Base-by-base conservation (phyloP, 1,140 invertebrate species). In the Dinoponera quadriceps region DNA sequence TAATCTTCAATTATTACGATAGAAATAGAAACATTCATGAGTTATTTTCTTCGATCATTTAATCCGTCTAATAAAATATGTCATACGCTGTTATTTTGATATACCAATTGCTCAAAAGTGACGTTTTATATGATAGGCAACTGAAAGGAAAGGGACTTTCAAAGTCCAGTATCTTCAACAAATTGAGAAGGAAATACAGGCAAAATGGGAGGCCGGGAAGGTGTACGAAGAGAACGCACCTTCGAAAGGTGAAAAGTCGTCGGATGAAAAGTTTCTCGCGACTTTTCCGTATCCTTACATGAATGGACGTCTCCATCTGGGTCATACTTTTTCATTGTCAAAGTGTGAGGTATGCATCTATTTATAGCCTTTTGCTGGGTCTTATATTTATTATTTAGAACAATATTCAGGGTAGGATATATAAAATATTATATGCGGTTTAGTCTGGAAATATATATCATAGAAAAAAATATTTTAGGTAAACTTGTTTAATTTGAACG, bases 241-340 rank as follows among this genome's bases (percentile, higher is more conserved):
- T 0, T 87, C 91, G 18, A 90, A 93, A 13, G 90, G 92, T 1
- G 94, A 94, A 85, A 95, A 95, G 71, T 94, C 93, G 38, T 74
- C 93, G 18, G 93, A 97, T 91, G 97, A 98, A 85, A 99, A 99
- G 91, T 99, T 97, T 93, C 95, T 99, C 51, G 97, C 96, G 16
- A 99, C 98, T 11, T 99, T 99, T 95, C 99, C 99, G 3, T 99
- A 97, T 95, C 99, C 99, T 0, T 99, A 99, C 90, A 99, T 99
- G 99, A 99, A 99, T 96, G 99, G 99, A 33, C 96, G 97, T 60
- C 95, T 99, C 71, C 99, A 99, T 96, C 94, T 99, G 65, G 99
- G 99, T 0, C 99, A 99, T 93, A 98, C 98, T 9, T 99, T 99
- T 95, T 98, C 98, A 18, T 91, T 99, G 38, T 99, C 98, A 54